phyloP scores from a whole-genome alignment of 2,888 invertebrate genomes.

The Galeruca laticollis region DNA sequence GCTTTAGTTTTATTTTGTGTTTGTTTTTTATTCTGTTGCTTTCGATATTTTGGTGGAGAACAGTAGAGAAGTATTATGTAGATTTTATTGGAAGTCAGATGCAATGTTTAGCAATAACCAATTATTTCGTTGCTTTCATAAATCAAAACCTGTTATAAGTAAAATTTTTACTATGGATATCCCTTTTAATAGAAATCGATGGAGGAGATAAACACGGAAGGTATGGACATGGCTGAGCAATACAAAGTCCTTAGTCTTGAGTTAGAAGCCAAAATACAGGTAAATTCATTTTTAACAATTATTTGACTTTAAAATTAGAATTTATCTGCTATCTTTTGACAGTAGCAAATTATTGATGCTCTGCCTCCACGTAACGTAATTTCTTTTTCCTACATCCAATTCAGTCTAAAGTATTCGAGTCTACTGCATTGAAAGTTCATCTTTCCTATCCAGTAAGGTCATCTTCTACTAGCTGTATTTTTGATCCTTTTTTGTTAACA shows the following conservation, averaged over 20 bases:
- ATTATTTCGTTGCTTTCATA: neutral
- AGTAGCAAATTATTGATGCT: too few species aligned
- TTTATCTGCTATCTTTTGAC: too few species aligned
- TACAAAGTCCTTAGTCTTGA: slow-evolving; percentile 61
- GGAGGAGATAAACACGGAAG: slow-evolving; percentile 57
- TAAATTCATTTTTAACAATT: slow-evolving; percentile 46
- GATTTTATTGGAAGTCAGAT: neutral
- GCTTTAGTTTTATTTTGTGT: slow-evolving; percentile 18
- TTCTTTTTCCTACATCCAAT: too few species aligned
- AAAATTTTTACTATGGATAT: slow-evolving; percentile 16
- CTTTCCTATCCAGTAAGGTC: too few species aligned
- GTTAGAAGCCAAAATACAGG: slow-evolving; percentile 64
- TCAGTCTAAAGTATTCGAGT: too few species aligned
- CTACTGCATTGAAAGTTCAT: too few species aligned
- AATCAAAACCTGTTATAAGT: neutral
- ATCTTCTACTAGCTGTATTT: too few species aligned
- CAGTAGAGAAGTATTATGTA: too few species aligned
- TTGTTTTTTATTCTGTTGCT: neutral
- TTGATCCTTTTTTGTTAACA: too few species aligned
- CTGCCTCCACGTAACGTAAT: too few species aligned
- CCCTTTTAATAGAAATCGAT: slow-evolving; percentile 59
- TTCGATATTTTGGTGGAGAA: neutral
- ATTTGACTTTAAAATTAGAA: too few species aligned
- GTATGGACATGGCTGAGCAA: slow-evolving; percentile 57
- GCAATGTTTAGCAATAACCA: neutral